Evolutionary conservation across 2,888 invertebrate genomes (phyloP).

Genomic region (Leptura quadrifasciata): DNA sequence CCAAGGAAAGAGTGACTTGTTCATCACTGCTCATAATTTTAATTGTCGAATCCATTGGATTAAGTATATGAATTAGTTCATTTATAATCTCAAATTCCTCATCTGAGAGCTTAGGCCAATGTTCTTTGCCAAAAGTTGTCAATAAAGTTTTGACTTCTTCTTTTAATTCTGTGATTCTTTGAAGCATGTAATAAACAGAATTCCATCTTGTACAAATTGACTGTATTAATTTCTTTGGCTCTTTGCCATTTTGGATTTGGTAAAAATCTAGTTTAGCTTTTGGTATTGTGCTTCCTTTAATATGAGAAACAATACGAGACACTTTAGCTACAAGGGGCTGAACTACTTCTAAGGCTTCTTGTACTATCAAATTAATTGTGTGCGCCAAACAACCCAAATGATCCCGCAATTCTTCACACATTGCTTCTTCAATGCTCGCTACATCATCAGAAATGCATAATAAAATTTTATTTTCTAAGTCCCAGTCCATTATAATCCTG

Average conservation of each 20-base stretch:
- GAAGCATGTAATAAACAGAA: conserved; percentile 51
- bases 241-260: conserved; percentile 39
- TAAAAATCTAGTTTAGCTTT: conserved; percentile 31
- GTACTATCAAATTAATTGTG: conserved; percentile 46
- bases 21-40: conserved; percentile 53
- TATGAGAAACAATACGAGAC: conserved; percentile 48
- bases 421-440: conserved; percentile 30
- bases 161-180: conserved; percentile 44
- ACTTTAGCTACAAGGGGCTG: conserved; percentile 20
- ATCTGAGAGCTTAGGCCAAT: conserved; percentile 46
- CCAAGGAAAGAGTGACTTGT: conserved; percentile 48
- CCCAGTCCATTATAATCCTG: conserved; percentile 32
- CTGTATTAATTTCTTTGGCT: conserved; percentile 49
- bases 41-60: conserved; percentile 57
- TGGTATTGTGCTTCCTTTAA: conserved; percentile 48
- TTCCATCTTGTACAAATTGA: conserved; percentile 50
- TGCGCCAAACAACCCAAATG: conserved; percentile 44
- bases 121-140: conserved; percentile 39
- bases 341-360: conserved; percentile 29
- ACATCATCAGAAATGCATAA: conserved; percentile 39
- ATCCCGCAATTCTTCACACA: not conserved
- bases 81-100: conserved; percentile 43
- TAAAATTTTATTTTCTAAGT: conserved; percentile 38
- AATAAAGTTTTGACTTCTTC: conserved; percentile 44
- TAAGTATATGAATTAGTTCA: conserved; percentile 52